phyloP scores from a whole-genome alignment of 2,113 vertebrate species.

The Excalfactoria chinensis region DNA sequence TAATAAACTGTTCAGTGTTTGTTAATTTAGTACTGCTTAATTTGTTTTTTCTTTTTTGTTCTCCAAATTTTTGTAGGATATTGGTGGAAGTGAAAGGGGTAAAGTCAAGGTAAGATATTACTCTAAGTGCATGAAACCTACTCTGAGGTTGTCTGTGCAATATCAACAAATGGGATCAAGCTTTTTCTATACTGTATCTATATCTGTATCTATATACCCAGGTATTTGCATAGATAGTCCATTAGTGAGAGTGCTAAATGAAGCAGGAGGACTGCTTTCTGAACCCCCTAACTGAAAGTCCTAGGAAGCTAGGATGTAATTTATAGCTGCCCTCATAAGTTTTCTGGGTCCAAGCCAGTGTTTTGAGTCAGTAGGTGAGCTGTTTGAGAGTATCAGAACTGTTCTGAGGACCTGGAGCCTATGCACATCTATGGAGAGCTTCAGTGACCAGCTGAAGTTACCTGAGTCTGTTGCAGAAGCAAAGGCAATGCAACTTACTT shows the following conservation, averaged over 20 bases:
- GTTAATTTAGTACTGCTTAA: not conserved
- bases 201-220: not conserved
- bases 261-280: not conserved
- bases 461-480: not conserved
- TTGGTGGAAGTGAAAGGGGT: slow-evolving; percentile 57
- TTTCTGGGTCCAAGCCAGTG: not conserved
- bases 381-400: not conserved
- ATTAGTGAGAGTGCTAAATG: not conserved
- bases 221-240: not conserved
- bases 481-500: not conserved
- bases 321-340: not conserved
- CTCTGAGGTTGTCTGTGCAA: not conserved
- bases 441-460: not conserved
- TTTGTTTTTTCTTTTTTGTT: not conserved
- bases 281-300: not conserved
- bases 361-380: not conserved
- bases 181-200: not conserved
- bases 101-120: slow-evolving; percentile 79
- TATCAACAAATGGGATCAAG: not conserved
- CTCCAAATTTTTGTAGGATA: slow-evolving; percentile 73
- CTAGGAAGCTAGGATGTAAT: not conserved
- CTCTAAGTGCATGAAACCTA: not conserved
- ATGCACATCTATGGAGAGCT: rapidly evolving
- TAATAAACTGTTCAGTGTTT: not conserved
- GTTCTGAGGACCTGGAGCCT: not conserved